Percentiles rank a stretch among this genome's conserved stretches.
These are phyloP conservation scores for Andricus grossulariae DNA, from an alignment of 1,140 invertebrate species.

Conservation along the genomic window DNA sequence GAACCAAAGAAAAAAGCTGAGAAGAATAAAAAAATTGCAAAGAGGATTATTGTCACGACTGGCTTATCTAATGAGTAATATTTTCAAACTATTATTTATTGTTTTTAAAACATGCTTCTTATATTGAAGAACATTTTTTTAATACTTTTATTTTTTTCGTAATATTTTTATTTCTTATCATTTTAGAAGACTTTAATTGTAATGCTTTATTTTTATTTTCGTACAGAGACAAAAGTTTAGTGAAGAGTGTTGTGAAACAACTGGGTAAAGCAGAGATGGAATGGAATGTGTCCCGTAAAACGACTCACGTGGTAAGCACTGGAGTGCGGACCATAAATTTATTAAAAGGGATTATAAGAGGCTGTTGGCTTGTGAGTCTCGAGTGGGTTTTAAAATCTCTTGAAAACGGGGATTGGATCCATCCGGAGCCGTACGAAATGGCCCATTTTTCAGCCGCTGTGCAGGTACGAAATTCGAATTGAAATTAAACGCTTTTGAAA, in stretches of 20 bases:
- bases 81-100: conserved; percentile 20
- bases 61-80: conserved; percentile 64
- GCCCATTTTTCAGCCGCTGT: conserved; percentile 71
- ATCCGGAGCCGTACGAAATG: conserved; percentile 68
- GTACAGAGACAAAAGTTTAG: conserved; percentile 65
- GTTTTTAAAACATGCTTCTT: conserved; percentile 23
- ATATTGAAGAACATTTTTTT: no score
- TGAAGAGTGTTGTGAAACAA: conserved; percentile 60
- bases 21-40: conserved; percentile 43
- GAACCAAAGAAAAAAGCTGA: conserved; percentile 40
- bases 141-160: no score
- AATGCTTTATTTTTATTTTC: conserved; percentile 37
- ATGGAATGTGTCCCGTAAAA: conserved; percentile 62
- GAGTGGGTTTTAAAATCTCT: conserved; percentile 71
- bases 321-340: conserved; percentile 74
- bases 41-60: conserved; percentile 63
- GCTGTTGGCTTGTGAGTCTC: conserved; percentile 72
- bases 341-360: conserved; percentile 72
- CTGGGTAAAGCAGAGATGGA: conserved; percentile 64
- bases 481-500: not conserved
- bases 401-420: conserved; percentile 64
- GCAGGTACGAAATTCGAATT: conserved; percentile 51
- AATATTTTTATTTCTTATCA: no score
- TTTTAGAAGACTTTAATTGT: conserved; percentile 15
- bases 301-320: conserved; percentile 72